Conservation (phyloP, 2,888 invertebrate species). For the Eremobia ochroleuca region DNA sequence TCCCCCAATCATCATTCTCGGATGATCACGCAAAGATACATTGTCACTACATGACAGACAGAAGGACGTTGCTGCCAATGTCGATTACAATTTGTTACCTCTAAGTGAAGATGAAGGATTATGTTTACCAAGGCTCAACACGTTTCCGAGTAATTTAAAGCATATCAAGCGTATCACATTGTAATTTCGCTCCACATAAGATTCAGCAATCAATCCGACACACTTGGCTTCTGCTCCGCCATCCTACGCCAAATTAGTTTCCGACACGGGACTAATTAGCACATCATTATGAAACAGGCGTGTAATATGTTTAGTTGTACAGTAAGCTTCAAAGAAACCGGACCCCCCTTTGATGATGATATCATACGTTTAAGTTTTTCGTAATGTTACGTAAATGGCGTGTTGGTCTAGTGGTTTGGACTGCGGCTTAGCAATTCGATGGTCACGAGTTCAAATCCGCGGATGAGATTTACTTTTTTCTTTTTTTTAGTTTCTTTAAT, state of each 20-base stretch:
- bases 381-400: too few species aligned
- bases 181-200: slow-evolving; percentile 29
- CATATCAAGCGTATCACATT: slow-evolving; percentile 34
- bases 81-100: not conserved
- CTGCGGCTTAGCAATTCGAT: too few species aligned
- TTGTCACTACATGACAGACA: not conserved
- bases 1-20: not conserved
- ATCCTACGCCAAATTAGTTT: slow-evolving; percentile 47
- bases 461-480: too few species aligned
- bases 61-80: not conserved
- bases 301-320: slow-evolving; percentile 49
- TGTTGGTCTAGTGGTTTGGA: too few species aligned
- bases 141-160: not conserved
- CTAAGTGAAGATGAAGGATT: not conserved
- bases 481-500: too few species aligned
- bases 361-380: too few species aligned
- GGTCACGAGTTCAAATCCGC: too few species aligned
- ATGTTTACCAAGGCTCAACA: not conserved
- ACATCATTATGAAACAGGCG: slow-evolving; percentile 44
- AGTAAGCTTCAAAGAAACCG: too few species aligned
- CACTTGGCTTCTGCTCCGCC: slow-evolving; percentile 44
- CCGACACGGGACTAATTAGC: slow-evolving; percentile 53
- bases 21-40: not conserved
- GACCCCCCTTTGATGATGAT: too few species aligned
- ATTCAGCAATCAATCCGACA: slow-evolving; percentile 46